Base-by-base conservation (phyloP, 2,888 invertebrate genomes). In the Erebia epiphron region DNA sequence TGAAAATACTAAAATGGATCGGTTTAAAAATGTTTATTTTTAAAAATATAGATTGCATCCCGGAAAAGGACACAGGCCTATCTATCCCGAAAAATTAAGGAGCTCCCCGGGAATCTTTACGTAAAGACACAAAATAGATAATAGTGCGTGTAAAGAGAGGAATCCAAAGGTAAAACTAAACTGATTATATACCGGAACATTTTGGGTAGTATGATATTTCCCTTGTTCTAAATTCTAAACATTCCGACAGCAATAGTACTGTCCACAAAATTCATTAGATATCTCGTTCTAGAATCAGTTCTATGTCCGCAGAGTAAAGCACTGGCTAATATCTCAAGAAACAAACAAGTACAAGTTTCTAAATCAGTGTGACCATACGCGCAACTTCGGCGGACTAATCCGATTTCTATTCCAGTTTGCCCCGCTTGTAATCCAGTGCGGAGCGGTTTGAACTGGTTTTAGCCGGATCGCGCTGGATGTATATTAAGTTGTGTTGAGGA, bases 311-410 rank as follows among this genome's bases (percentile, higher is more conserved):
- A 58, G 49, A 16, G 58, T n/a, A 52, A 54, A 63, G 60, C 54
- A 64, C 64, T 63, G 66, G 80, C 82, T 79, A 79, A 82, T 82
- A 82, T 84, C 82, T 81, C 85, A 86, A 87, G 89, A 85, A 90
- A 89, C 89, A 88, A 90, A 88, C 89, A 77, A 76, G 77, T 78
- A 79, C 79, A 89, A 91, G 90, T 89, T 90, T 87, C 90, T 86
- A 88, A 90, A 90, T 91, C 89, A 86, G 87, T 86, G 88, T 88
- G 86, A 87, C 91, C 90, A 89, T 91, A 87, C 90, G 86, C 85
- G 81, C 83, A 90, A 91, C 86, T 90, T 88, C 82, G 80, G 81
- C 80, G 85, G 85, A 84, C 86, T 91, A 90, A 90, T 89, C 89
- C 84, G 83, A 86, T 87, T 88, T 86, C 84, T 80, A 83, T 83